These are phyloP conservation scores for Trinorchestia longiramus DNA, from an alignment of 1,140 invertebrate genomes.

Conservation along the genomic window DNA sequence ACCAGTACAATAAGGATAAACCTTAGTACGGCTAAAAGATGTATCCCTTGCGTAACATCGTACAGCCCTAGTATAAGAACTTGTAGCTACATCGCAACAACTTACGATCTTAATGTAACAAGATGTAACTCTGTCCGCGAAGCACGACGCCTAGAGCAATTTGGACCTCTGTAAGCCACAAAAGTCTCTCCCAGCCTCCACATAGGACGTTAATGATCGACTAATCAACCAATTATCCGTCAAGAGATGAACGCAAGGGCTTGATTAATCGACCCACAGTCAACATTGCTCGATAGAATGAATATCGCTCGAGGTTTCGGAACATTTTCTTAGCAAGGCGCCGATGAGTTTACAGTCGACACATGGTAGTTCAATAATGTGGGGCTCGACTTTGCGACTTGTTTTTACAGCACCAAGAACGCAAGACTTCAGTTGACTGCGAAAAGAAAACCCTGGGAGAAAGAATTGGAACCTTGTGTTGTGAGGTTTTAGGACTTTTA, in stretches of 20 bases:
- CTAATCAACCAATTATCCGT: conserved; percentile 44
- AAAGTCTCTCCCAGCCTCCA: neutral
- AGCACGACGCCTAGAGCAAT: neutral
- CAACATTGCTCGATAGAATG: neutral
- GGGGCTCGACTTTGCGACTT: neutral
- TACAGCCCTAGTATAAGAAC: neutral
- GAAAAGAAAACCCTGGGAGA: neutral
- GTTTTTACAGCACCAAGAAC: neutral
- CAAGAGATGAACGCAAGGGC: conserved; percentile 27
- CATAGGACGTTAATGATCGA: conserved; percentile 12
- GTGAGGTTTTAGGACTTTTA: neutral
- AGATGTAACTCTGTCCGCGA: neutral
- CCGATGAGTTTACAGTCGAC: neutral
- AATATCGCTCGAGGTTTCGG: neutral
- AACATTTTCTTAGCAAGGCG: neutral
- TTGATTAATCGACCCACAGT: conserved; percentile 21
- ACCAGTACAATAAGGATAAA: neutral
- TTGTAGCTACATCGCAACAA: neutral
- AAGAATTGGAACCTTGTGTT: neutral
- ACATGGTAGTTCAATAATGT: neutral
- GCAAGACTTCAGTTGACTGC: neutral
- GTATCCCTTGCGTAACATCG: neutral
- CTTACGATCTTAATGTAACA: neutral
- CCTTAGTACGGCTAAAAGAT: neutral
- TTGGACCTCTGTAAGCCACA: neutral